Percentiles rank a stretch among this genome's conserved stretches.
Evolutionary conservation across 2,797 vertebrate genomes (phyloP).

Genomic region (Phrynocephalus vlangalii): DNA sequence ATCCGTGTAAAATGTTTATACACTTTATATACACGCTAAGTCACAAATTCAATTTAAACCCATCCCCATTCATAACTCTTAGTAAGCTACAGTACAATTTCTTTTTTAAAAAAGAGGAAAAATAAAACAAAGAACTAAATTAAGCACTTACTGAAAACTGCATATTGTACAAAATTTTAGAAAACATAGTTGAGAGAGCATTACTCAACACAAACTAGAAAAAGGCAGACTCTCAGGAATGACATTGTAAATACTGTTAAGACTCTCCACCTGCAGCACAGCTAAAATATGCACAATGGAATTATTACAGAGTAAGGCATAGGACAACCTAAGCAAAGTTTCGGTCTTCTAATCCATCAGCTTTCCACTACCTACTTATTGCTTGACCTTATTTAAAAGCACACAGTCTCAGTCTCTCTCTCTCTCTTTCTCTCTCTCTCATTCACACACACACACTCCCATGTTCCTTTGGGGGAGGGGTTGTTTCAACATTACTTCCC

Average conservation of each 20-base stretch:
- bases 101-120: slow-evolving; percentile 27
- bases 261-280: slow-evolving; percentile 54
- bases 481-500: slow-evolving; percentile 64
- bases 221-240: slow-evolving; percentile 68
- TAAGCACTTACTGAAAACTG: slow-evolving; percentile 74
- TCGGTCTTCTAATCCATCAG: slow-evolving; percentile 60
- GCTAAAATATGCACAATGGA: slow-evolving; percentile 62
- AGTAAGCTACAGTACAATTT: slow-evolving; percentile 74
- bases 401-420: neutral
- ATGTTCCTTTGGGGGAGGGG: slow-evolving; percentile 34
- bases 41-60: slow-evolving; percentile 71
- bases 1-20: slow-evolving; percentile 80
- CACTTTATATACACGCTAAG: slow-evolving; percentile 78
- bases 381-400: slow-evolving; percentile 70
- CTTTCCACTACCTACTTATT: slow-evolving; percentile 71
- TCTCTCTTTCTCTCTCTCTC: slow-evolving; percentile 38
- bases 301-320: slow-evolving; percentile 72
- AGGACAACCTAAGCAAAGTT: slow-evolving; percentile 73
- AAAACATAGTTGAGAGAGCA: slow-evolving; percentile 74
- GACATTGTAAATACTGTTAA: slow-evolving; percentile 53
- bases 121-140: slow-evolving; percentile 57
- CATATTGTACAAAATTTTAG: slow-evolving; percentile 78
- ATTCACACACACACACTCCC: slow-evolving; percentile 4
- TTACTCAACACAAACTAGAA: slow-evolving; percentile 74
- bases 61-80: slow-evolving; percentile 64